Evolutionary conservation across 2,888 invertebrate species (phyloP).

Genomic region (Drosophila affinis): DNA sequence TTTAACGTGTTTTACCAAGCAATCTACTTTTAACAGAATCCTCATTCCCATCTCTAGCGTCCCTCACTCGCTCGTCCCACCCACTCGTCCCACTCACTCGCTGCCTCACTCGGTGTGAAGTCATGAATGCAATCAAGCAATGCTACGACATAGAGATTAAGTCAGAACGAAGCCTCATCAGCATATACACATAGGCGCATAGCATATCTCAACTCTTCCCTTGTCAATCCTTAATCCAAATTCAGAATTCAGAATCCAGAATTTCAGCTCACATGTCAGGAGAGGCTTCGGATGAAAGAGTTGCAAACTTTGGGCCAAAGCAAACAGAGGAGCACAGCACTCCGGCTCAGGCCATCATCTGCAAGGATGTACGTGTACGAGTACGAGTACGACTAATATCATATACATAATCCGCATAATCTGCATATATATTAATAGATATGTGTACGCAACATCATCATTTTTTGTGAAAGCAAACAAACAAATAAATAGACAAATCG

Average conservation of each 20-base stretch:
- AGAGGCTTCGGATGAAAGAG: slow-evolving; percentile 33
- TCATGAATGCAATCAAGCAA: slow-evolving; percentile 39
- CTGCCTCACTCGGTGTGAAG: slow-evolving; percentile 9
- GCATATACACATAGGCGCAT: slow-evolving; percentile 5
- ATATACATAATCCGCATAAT: slow-evolving; percentile 44
- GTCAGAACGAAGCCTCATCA: slow-evolving; percentile 38
- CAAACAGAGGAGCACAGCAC: slow-evolving; percentile 9
- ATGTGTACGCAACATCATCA: slow-evolving; percentile 34
- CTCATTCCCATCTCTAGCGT: not conserved
- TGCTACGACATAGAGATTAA: slow-evolving; percentile 39
- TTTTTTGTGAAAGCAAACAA: slow-evolving; percentile 28
- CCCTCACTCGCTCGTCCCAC: too few species aligned
- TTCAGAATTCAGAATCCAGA: slow-evolving; percentile 7
- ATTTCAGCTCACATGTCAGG: slow-evolving; percentile 42
- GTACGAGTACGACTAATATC: slow-evolving; percentile 26
- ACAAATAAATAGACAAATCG: slow-evolving; percentile 45
- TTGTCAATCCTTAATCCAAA: slow-evolving; percentile 19
- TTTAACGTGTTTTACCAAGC: slow-evolving; percentile 34
- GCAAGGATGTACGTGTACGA: not conserved
- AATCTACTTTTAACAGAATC: slow-evolving; percentile 37
- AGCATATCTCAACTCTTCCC: slow-evolving; percentile 4
- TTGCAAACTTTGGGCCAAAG: slow-evolving; percentile 27
- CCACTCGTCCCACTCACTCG: too few species aligned
- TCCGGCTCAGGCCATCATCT: not conserved
- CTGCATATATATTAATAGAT: slow-evolving; percentile 47